Evolutionary conservation across 2,113 vertebrate species (phyloP).

Genomic region (Hypocryptadius cinnamomeus): DNA sequence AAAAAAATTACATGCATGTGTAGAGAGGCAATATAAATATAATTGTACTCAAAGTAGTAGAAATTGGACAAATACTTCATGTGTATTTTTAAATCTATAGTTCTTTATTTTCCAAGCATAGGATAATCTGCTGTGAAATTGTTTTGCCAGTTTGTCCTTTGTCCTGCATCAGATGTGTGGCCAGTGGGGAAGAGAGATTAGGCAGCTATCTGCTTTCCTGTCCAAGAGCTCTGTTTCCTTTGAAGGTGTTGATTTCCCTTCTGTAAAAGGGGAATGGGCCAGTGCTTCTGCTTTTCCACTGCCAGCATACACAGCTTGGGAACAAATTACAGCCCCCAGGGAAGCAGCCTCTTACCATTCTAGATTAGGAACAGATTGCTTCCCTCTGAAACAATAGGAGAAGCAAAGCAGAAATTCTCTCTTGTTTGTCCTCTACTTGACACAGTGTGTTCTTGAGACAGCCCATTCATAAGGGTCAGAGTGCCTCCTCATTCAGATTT

Average conservation of each 20-base stretch:
- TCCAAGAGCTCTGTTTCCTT: not conserved
- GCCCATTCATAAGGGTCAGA: rapidly evolving
- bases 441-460: not conserved
- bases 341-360: not conserved
- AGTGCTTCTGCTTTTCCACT: not conserved
- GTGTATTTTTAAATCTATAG: not conserved
- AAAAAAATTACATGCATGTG: not conserved
- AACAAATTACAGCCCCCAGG: not conserved
- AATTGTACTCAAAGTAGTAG: not conserved
- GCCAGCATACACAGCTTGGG: not conserved
- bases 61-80: not conserved
- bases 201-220: not conserved
- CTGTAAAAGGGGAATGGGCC: not conserved
- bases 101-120: not conserved
- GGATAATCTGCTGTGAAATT: not conserved
- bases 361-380: not conserved
- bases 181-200: not conserved
- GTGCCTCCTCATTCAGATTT: not conserved
- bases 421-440: not conserved
- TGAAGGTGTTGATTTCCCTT: not conserved
- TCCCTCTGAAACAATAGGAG: not conserved
- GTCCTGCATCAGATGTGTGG: not conserved
- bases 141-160: not conserved
- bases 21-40: not conserved
- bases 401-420: not conserved